Base-by-base conservation (phyloP, 2,888 invertebrate species). In the Disparrhopalites patrizii region DNA sequence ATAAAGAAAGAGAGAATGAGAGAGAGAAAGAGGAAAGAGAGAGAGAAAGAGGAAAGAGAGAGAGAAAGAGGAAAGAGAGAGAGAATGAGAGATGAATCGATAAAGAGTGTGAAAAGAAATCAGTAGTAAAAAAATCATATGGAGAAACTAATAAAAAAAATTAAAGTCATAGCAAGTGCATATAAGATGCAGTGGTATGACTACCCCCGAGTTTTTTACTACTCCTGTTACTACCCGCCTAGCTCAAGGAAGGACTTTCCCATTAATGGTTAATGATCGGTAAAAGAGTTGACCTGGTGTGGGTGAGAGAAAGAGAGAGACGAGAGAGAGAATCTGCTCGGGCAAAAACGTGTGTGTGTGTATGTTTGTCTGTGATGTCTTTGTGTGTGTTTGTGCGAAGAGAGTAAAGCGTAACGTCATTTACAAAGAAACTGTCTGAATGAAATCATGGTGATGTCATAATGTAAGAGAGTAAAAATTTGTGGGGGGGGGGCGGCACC, bases 371-470 rank as follows among this genome's bases (percentile, higher is more conserved):
- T 15, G 23, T 15, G 18, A 13, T 57, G 23, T 36, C 57, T 5
- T 15, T 33, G 20, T 50, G 5, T 50, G 36, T 27, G n/a, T 43
- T 18, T 27, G 62, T 51, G 33, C 27, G 20, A 20, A 43, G 40
- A 38, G 36, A 23, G 25, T 50, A n/a, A 54, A 36, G 27, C 20
- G 40, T 27, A 57, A 57, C 57, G 57, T 57, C 57, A 57, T 27
- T 40, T 66, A 57, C 56, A 62, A 56, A 50, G 62, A 62, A 66
- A 55, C n/a, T 51, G 61, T 36, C 62, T 66, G 66, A 62, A 51
- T 62, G 62, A 66, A 66, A 51, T 62, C 62, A 66, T 30, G 56
- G 62, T 66, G 66, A 66, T 66, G 66, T 66, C 66, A 66, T 66
- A 56, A 36, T 43, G 55, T 30, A 54, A n/a, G 52, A 30, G 23